phyloP scores from a whole-genome alignment of 2,888 invertebrate species.

The Eilema griseolum region DNA sequence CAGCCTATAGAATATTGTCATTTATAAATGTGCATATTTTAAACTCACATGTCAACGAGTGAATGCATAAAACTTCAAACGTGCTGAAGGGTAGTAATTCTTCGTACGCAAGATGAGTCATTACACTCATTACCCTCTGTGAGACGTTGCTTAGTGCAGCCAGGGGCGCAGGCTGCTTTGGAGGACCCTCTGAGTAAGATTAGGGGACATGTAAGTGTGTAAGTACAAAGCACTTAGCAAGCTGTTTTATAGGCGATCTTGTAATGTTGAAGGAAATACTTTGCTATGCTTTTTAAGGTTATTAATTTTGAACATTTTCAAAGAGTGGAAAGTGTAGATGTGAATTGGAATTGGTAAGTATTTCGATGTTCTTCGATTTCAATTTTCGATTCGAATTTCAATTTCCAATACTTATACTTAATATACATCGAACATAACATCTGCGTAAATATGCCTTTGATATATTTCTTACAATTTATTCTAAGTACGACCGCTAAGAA shows the following conservation, averaged over 20 bases:
- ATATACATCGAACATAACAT: no score
- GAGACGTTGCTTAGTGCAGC: slow-evolving; percentile 35
- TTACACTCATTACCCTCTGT: slow-evolving; percentile 50
- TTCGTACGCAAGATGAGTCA: slow-evolving; percentile 44
- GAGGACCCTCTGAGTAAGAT: slow-evolving; percentile 44
- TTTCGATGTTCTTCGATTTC: no score
- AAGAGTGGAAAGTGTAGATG: no score
- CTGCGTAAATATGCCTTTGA: no score
- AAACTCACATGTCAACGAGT: not conserved
- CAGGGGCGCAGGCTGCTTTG: slow-evolving; percentile 17
- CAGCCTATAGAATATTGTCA: not conserved
- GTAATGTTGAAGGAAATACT: not conserved
- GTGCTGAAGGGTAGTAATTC: slow-evolving; percentile 13
- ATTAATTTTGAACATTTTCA: not conserved
- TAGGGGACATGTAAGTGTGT: slow-evolving; percentile 43
- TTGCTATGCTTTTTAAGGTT: not conserved
- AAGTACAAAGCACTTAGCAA: slow-evolving; percentile 25
- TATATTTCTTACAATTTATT: no score
- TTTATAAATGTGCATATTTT: not conserved
- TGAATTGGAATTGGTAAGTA: no score
- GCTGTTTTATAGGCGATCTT: not conserved
- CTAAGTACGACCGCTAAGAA: no score
- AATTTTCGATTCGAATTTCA: no score
- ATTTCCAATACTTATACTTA: no score
- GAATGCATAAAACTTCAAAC: slow-evolving; percentile 11